Evolutionary conservation across 2,113 vertebrate genomes (phyloP), one percentile per base, ranked within the genome.

Genomic region (Megaleporinus macrocephalus): DNA sequence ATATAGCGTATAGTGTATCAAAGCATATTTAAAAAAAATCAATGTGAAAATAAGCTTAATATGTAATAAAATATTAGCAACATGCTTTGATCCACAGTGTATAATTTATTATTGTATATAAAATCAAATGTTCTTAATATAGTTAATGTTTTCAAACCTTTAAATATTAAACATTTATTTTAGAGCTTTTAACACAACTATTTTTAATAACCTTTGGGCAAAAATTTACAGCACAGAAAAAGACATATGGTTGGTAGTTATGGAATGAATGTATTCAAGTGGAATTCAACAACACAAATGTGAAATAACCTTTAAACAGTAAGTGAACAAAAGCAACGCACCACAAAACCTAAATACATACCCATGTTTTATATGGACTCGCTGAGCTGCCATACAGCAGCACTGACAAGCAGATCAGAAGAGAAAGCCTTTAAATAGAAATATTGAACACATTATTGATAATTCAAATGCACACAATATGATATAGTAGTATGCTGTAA

Each of bases 321-420:
- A 63, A 18, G 24, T 29, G 20, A 27, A 73, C 24, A 30, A 5
- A 22, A n/a, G 13, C 1, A 61, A 41, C 5, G 9, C 3, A 30
- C 20, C 51, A 55, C 6, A 20, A 14, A 80, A 30, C 20, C 51
- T 6, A 20, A 14, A 80, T 85, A 90, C 93, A 63, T 90, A 94
- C 94, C 91, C 71, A 79, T 14, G 87, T 70, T 73, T 83, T 87
- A 72, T 87, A 82, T 72, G 93, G 92, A 77, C 87, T 93, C 59
- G 92, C 90, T 71, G 83, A 84, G 70, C 85, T 30, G 78, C 84
- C 83, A 83, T 83, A 57, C 69, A 93, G 81, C 79, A 94, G 20
- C 24, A 85, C 73, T n/a, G 73, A 87, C 68, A 90, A 53, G 30
- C 80, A 86, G 27, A 92, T 53, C 5, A 92, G 12, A 15, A 92